Evolutionary conservation across 2,797 vertebrate genomes (phyloP), one percentile per base, ranked within the genome.

Genomic region (Mus minutoides): DNA sequence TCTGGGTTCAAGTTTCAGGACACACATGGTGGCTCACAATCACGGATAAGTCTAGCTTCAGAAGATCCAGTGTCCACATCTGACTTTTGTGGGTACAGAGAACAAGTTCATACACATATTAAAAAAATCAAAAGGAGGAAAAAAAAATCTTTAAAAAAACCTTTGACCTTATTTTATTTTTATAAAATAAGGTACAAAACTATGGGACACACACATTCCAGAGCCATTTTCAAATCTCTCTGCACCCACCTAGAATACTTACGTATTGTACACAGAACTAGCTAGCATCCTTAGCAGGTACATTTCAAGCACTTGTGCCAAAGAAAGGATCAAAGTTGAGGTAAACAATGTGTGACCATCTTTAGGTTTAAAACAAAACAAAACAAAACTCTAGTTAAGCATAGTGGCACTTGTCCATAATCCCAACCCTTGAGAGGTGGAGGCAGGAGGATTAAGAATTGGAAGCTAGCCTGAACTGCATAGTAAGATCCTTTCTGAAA

Each of bases 291-390:
- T 83, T 54, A 76, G 82, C 34, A 58, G 78, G 78, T 69, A 11
- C 67, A 90, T 96, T 94, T 83, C 31, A 76, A 90, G 34, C n/a
- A 76, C 43, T 62, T 87, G 52, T 64, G 75, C 16, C 76, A 90
- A 95, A 56, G 49, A 56, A 91, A 9, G 31, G 29, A 58, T 80
- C 37, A 78, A 87, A 84, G 71, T 46, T 22, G 43, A 92, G 21
- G 49, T 91, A 96, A 73, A 88, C 60, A 86, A 96, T 94, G 85
- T 69, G 88, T 31, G 60, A 76, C 37, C 67, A 5, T 71, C 49
- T 77, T 89, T 56, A 77, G 40, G 26, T 62, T 60, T 49, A 24
- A 60, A 60, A 60, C 46, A 40, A 40, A 73, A 37, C 64, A 69
- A 37, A 71, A 71, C 17, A 40, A 37, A 73, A 73, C 37, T 52